phyloP scores from a whole-genome alignment of 2,113 vertebrate species.

The Oryzias curvinotus region DNA sequence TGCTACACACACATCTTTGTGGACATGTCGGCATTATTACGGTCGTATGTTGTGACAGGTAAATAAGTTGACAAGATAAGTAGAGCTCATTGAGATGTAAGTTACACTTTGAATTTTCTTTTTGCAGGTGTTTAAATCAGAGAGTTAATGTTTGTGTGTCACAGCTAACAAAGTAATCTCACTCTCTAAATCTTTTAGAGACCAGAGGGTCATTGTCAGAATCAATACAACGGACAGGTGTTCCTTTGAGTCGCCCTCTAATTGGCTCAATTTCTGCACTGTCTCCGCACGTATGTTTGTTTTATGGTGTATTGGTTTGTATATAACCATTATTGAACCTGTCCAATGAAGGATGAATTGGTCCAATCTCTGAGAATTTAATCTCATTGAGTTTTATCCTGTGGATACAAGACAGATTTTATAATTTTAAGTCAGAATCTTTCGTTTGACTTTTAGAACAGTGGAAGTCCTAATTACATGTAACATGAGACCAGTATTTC shows the following conservation, averaged over 20 bases:
- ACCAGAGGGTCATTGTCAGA: slow-evolving; percentile 65
- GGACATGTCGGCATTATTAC: slow-evolving; percentile 34
- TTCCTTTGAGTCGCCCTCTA: slow-evolving; percentile 62
- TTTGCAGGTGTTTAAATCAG: slow-evolving; percentile 22
- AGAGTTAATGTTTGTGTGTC: slow-evolving; percentile 39
- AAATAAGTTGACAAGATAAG: slow-evolving; percentile 29
- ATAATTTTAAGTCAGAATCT: slow-evolving; percentile 1
- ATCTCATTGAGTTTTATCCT: slow-evolving; percentile 25
- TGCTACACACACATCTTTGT: slow-evolving; percentile 2
- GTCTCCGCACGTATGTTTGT: slow-evolving; percentile 12
- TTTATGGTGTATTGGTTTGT: slow-evolving; percentile 27
- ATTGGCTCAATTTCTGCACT: slow-evolving; percentile 61
- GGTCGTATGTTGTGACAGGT: slow-evolving; percentile 31
- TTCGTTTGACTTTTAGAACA: not conserved
- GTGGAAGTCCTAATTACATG: too few species aligned
- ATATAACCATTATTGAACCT: slow-evolving; percentile 41
- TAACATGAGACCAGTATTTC: too few species aligned
- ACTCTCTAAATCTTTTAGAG: slow-evolving; percentile 66
- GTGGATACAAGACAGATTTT: not conserved
- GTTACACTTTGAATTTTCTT: slow-evolving; percentile 46
- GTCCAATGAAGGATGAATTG: slow-evolving; percentile 42
- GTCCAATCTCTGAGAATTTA: slow-evolving; percentile 17
- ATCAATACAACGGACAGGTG: slow-evolving; percentile 71
- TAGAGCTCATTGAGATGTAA: slow-evolving; percentile 20
- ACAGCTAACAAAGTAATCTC: slow-evolving; percentile 68